Conservation (phyloP, 2,888 invertebrate genomes). For the Drosophila pegasa region DNA sequence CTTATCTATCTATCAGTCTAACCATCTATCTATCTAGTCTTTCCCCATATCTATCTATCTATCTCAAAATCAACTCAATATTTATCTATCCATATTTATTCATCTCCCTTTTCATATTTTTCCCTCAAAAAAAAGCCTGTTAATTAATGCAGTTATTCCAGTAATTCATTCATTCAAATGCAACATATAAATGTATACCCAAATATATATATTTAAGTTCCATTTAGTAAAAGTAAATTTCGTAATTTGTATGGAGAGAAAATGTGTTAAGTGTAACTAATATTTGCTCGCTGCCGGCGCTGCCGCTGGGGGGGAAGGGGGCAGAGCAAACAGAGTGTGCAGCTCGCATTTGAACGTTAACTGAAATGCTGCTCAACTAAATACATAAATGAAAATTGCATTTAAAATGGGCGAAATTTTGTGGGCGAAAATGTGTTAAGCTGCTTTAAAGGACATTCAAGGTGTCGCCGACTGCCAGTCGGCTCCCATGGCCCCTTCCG, state of each 20-base stretch:
- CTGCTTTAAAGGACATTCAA: conserved; percentile 13
- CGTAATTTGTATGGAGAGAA: background rate
- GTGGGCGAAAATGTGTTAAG: conserved; percentile 8
- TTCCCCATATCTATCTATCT: background rate
- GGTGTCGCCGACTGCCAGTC: conserved; percentile 17
- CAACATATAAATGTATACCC: background rate
- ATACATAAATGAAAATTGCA: conserved; percentile 18
- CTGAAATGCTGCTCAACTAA: background rate
- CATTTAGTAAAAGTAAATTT: background rate
- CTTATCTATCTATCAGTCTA: background rate
- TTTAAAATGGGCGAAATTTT: conserved; percentile 2
- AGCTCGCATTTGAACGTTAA: background rate
- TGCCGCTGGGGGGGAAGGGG: no score
- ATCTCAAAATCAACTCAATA: background rate
- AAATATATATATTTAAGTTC: no score
- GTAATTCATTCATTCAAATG: background rate
- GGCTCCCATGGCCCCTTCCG: conserved; percentile 34
- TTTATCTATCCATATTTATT: background rate
- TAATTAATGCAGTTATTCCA: background rate
- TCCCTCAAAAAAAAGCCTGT: background rate
- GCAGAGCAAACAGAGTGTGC: background rate
- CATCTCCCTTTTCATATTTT: background rate
- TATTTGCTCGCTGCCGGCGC: conserved; percentile 3
- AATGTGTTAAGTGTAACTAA: conserved; percentile 10
- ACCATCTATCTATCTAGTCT: background rate